Base-by-base conservation (phyloP, 2,888 invertebrate species). In the Micoletzkya japonica region DNA sequence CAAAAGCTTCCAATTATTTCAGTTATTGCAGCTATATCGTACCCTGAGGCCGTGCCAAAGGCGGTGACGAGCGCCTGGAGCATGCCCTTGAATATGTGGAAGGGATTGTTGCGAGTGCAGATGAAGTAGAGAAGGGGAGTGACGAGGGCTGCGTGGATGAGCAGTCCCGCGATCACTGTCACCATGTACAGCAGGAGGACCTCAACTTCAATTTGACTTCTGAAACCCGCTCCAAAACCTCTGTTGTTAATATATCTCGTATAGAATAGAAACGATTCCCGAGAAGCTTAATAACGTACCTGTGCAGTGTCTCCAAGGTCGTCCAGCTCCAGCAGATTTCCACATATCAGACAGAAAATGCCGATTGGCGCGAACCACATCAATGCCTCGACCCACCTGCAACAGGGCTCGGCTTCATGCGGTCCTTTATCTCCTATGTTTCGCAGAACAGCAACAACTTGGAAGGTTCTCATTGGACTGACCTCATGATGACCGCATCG, bases 21-120 rank as follows among this genome's bases (percentile, higher is more conserved):
- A n/a, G n/a, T n/a, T n/a, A n/a, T n/a, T n/a, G n/a, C n/a, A n/a
- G n/a, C n/a, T n/a, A n/a, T n/a, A n/a, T 58, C 34, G 4, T 6
- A 87, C 87, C 92, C 92, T 49, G 95, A 95, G 36, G 95, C 93
- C 36, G 96, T 96, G 79, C 95, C 95, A 86, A 96, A 96, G 57
- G 95, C 95, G 1, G 95, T 96, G 3, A 93, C 92, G 87, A 95
- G 89, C 30, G 80, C 77, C 56, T 79, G 78, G 54, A 78, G 72
- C 77, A 80, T 78, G 56, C 78, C 79, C 36, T 74, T 68, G 26
- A 78, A 74, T 26, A 80, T 77, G 28, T 52, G 59, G 34, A 80
- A 60, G 14, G 80, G 80, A 73, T 80, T 80, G 71, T 80, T 77
- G 44, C 80, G 58, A 52, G 71, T 68, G 26, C 57, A 57, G 0